Evolutionary conservation across 2,797 vertebrate genomes (phyloP), one percentile per base, ranked within the genome.

Genomic region (Miichthys miiuy): DNA sequence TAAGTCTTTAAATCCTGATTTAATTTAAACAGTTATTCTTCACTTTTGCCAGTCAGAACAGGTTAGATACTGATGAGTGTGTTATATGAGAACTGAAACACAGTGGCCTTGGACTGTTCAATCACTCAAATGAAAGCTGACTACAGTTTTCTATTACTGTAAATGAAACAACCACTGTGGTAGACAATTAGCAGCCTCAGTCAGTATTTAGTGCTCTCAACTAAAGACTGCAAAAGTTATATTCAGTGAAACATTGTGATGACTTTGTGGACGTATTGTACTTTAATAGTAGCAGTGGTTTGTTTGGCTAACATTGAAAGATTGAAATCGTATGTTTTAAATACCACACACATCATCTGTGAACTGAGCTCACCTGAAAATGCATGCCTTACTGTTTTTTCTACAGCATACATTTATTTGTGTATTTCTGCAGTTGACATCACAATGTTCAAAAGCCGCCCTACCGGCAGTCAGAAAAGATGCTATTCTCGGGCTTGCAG

Each of bases 311-410:
- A 50, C 54, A 38, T 14, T 58, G n/a, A 61, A 57, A 34, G 62
- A 60, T 63, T 65, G 72, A 75, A 46, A 69, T 84, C 72, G 62
- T 74, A 25, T 47, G 10, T 61, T 80, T 68, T 18, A 80, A 74
- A 83, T 75, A 69, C 41, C 42, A 16, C 51, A 64, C 46, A 64
- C 56, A 55, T 77, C 68, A 73, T 65, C 67, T 65, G 65, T 80
- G 62, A 79, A 61, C 41, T 75, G 67, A 44, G 73, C 44, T 64
- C 50, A 55, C 42, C 27, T 50, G 9, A 66, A 80, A 74, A 72
- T 71, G 21, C 38, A 60, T 69, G 54, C 48, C 34, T 34, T 34
- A 34, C 7, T 34, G 34, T 64, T 12, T 27, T 42, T 25, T 80
- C 65, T 56, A 42, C 30, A 21, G 13, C 10, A 23, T 79, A 42